Conservation (phyloP, 2,888 invertebrate genomes). For the Drosophila stalkeri region DNA sequence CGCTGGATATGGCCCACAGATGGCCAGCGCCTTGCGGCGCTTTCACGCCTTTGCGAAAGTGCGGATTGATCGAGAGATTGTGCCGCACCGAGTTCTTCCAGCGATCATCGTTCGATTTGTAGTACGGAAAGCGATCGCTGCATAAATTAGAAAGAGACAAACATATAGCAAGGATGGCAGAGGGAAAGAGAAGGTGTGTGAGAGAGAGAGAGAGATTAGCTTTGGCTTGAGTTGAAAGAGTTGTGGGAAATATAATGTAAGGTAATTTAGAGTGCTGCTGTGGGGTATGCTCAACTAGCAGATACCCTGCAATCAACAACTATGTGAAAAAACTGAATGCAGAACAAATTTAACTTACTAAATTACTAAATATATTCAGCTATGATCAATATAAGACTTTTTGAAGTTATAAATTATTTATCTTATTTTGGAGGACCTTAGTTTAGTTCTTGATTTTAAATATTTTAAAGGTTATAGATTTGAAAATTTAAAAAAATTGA, state of each 20-base stretch:
- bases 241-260: background rate
- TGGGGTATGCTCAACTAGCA: background rate
- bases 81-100: conserved; percentile 97
- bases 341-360: background rate
- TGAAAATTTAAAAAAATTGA: too few relatives aligned
- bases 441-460: too few relatives aligned
- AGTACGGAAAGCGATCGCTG: conserved; percentile 94
- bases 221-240: background rate
- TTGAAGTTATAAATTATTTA: too few relatives aligned
- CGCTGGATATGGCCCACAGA: conserved; percentile 93
- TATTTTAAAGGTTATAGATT: too few relatives aligned
- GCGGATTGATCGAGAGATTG: conserved; percentile 96
- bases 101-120: conserved; percentile 95
- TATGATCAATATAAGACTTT: too few relatives aligned
- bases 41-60: conserved; percentile 94
- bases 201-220: background rate
- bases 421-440: too few relatives aligned
- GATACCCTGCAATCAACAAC: background rate
- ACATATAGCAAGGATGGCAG: background rate
- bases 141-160: conserved; percentile 28
- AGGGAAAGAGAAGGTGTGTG: background rate
- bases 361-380: too few relatives aligned
- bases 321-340: background rate
- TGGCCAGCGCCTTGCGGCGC: conserved; percentile 95
- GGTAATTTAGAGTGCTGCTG: background rate